These are phyloP conservation scores for Oikopleura dioica DNA, from an alignment of 23 tunicate species.

Conservation along the genomic window DNA sequence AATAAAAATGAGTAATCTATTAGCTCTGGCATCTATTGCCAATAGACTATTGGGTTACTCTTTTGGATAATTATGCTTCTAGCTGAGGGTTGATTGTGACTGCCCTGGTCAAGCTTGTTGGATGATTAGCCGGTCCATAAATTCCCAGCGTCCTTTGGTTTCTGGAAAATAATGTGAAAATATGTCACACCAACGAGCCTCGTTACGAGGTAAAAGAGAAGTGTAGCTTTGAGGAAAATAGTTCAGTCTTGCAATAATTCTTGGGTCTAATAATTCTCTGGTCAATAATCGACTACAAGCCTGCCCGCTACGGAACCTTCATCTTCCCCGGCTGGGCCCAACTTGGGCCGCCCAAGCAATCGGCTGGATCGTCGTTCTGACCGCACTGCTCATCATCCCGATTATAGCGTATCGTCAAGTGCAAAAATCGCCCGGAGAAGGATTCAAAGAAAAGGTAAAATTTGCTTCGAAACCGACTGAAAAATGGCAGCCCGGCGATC, in stretches of 20 bases:
- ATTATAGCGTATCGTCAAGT: slow-evolving; percentile 25
- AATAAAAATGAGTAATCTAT: too few relatives aligned
- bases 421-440: too few relatives aligned
- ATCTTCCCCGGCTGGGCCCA: slow-evolving; percentile 43
- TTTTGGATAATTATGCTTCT: slow-evolving; percentile 33
- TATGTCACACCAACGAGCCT: neutral
- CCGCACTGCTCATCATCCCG: slow-evolving; percentile 36
- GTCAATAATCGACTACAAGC: slow-evolving; percentile 49
- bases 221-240: too few relatives aligned
- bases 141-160: neutral
- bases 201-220: too few relatives aligned
- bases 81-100: slow-evolving; percentile 5
- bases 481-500: neutral
- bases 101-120: slow-evolving; percentile 14
- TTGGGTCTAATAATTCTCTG: slow-evolving; percentile 55
- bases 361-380: slow-evolving; percentile 55
- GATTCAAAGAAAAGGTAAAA: neutral
- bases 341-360: too few relatives aligned
- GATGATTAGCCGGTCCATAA: neutral
- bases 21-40: slow-evolving; percentile 42
- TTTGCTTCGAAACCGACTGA: neutral
- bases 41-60: slow-evolving; percentile 36
- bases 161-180: neutral
- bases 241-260: slow-evolving; percentile 9
- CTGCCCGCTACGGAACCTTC: slow-evolving; percentile 22